A percentile compares a stretch with the other conserved stretches of the same genome.
Evolutionary conservation across 2,797 vertebrate species (phyloP).

Genomic region (Channallabes apus): DNA sequence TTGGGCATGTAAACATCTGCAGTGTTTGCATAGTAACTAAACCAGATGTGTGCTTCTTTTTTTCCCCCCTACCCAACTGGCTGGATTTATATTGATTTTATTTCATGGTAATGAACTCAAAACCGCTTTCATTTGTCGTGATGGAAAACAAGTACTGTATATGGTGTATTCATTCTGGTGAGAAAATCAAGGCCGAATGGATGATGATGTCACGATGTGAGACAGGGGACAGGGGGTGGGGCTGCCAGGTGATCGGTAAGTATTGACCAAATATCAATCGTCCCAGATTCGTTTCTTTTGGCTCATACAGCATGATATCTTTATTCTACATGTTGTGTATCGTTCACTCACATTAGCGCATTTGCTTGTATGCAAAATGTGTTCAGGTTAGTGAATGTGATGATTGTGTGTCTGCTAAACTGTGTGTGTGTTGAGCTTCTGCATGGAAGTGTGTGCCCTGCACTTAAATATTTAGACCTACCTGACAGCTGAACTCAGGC

Average conservation of each 20-base stretch:
- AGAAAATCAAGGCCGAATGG: not conserved
- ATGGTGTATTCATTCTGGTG: not conserved
- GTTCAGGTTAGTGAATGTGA: constrained; percentile 18
- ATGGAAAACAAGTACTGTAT: not conserved
- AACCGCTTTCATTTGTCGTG: not conserved
- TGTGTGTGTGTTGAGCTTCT: constrained; percentile 29
- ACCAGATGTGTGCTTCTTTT: not conserved
- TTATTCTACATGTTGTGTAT: not conserved
- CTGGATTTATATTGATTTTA: not conserved
- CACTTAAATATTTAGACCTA: constrained; percentile 77
- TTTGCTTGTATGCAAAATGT: not conserved
- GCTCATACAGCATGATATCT: not conserved
- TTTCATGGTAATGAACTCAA: not conserved
- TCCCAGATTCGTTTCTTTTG: not conserved
- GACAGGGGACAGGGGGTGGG: not conserved
- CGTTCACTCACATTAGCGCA: too few relatives aligned
- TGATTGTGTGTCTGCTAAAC: constrained; percentile 24
- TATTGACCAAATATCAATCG: not conserved
- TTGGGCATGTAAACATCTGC: not conserved
- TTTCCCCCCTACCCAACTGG: not conserved
- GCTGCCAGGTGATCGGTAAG: not conserved
- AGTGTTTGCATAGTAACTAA: too few relatives aligned
- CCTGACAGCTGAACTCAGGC: constrained; percentile 68
- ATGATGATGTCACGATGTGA: not conserved
- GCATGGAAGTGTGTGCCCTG: constrained; percentile 50